Conservation (phyloP, 2,888 invertebrate species). For the Neelides folsomi region DNA sequence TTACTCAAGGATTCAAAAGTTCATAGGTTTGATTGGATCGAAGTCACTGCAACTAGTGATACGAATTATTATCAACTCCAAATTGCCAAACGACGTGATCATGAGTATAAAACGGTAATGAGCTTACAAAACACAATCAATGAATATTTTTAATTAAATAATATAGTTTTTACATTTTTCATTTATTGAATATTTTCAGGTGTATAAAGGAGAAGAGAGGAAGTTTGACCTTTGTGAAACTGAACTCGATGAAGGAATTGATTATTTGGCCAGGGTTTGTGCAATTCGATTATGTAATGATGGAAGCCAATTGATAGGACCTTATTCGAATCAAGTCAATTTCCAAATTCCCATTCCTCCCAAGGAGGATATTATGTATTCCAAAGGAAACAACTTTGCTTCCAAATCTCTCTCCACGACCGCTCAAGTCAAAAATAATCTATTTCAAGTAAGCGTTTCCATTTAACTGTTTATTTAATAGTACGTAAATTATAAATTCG, state of each 20-base stretch:
- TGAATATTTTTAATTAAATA: background rate
- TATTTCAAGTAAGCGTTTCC: constrained; percentile 12
- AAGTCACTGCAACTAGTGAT: constrained; percentile 44
- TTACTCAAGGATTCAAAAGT: constrained; percentile 16
- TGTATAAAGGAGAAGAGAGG: constrained; percentile 52
- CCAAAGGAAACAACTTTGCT: constrained; percentile 11
- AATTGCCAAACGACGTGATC: constrained; percentile 47
- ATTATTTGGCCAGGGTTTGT: constrained; percentile 65
- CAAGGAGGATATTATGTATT: constrained; percentile 1
- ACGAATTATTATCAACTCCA: constrained; percentile 63
- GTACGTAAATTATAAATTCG: no score
- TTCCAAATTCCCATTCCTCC: constrained; percentile 42
- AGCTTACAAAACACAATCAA: background rate
- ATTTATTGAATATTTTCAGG: constrained; percentile 45
- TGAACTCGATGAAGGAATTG: constrained; percentile 57
- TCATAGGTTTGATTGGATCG: constrained; percentile 26
- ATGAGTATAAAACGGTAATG: constrained; percentile 50
- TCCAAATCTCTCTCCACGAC: constrained; percentile 26
- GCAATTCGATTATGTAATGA: constrained; percentile 53
- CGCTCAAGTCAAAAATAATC: constrained; percentile 23
- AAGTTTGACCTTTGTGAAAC: constrained; percentile 46
- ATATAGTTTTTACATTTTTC: constrained; percentile 7
- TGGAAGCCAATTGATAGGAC: constrained; percentile 49
- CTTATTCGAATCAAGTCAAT: constrained; percentile 53
- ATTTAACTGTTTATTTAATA: no score